phyloP scores from a whole-genome alignment of 2,113 vertebrate species.

The Hyperopisus bebe region DNA sequence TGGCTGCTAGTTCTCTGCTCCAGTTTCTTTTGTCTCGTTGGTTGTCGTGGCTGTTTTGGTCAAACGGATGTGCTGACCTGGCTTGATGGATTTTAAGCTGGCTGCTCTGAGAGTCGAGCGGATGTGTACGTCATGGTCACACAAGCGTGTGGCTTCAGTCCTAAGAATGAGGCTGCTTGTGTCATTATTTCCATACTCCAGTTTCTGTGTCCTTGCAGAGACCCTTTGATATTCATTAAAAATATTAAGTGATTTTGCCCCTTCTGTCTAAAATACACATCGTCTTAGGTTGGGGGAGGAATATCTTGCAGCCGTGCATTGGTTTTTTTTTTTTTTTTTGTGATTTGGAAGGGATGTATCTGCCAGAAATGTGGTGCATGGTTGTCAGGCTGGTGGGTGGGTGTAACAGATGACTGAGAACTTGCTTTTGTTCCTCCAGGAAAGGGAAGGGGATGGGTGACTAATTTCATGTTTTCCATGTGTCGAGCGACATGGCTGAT shows the following conservation, averaged over 20 bases:
- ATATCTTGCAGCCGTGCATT: background rate
- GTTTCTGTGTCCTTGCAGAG: background rate
- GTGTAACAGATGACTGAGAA: background rate
- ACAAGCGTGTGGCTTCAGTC: background rate
- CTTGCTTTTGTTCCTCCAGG: background rate
- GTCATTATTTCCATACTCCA: background rate
- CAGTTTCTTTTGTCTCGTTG: background rate
- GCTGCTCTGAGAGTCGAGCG: background rate
- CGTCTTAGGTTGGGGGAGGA: background rate
- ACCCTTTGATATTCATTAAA: background rate
- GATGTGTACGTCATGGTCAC: background rate
- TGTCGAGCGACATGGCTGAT: background rate
- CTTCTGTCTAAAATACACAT: background rate
- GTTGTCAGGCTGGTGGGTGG: background rate
- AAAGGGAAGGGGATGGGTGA: background rate
- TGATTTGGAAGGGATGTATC: background rate
- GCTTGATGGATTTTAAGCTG: background rate
- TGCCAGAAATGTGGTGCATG: background rate
- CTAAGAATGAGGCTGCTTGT: background rate
- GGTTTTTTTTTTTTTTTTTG: background rate
- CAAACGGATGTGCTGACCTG: background rate
- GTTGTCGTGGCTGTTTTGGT: background rate
- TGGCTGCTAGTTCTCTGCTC: background rate
- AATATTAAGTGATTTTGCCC: background rate
- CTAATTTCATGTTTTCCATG: background rate